phyloP scores from a whole-genome alignment of 2,888 invertebrate genomes.

The Piscicola geometra region DNA sequence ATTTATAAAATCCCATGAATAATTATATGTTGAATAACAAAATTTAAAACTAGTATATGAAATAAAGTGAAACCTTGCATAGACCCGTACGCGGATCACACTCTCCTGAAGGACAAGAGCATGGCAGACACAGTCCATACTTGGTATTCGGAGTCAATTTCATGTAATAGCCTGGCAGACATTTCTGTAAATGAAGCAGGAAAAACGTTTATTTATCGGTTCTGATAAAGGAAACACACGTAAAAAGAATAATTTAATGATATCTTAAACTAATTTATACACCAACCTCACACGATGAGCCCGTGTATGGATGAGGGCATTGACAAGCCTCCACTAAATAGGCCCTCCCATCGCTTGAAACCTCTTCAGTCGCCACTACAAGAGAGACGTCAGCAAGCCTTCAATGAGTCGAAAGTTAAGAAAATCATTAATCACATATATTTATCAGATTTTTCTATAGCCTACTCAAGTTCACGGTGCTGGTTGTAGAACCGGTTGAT shows the following conservation, averaged over 20 bases:
- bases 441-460: no score
- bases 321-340: conserved; percentile 58
- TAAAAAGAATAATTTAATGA: no score
- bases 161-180: conserved; percentile 7
- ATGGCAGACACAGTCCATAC: background rate
- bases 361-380: conserved; percentile 45
- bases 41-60: no score
- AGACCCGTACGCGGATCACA: background rate
- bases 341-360: conserved; percentile 49
- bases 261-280: no score
- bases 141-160: background rate
- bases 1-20: no score
- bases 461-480: background rate
- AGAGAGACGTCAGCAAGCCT: conserved; percentile 39
- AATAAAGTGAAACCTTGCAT: conserved; percentile 1
- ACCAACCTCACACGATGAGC: conserved; percentile 60
- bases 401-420: background rate
- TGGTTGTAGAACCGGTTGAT: background rate
- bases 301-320: conserved; percentile 60
- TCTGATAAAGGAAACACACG: no score
- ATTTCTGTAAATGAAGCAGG: background rate
- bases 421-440: no score
- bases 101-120: conserved; percentile 6
- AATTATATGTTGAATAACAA: no score
- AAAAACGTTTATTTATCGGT: no score